These are phyloP conservation scores for Timema cristinae DNA, from an alignment of 2,888 invertebrate genomes.

Conservation along the genomic window DNA sequence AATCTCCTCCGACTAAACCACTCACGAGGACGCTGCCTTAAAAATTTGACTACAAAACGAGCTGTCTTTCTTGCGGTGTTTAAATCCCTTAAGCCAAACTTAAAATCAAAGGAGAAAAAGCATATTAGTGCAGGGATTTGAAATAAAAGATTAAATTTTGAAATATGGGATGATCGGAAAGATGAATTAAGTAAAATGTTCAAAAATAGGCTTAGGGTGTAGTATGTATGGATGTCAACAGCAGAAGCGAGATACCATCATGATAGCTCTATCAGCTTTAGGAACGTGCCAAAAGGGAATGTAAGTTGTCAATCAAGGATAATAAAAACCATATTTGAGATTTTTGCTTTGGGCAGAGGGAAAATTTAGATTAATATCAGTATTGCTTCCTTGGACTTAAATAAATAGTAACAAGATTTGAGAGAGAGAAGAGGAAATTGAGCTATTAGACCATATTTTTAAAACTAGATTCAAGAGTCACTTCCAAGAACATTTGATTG, in stretches of 20 bases:
- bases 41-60: conserved; percentile 2
- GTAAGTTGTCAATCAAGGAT: not conserved
- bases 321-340: not conserved
- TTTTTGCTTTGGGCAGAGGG: not conserved
- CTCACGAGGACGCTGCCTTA: not conserved
- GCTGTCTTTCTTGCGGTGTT: not conserved
- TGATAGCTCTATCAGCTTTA: not conserved
- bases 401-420: not conserved
- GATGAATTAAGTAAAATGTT: not conserved
- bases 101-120: not conserved
- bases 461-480: not conserved
- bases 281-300: not conserved
- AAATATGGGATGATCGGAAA: not conserved
- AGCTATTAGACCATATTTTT: not conserved
- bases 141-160: conserved; percentile 3
- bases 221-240: not conserved
- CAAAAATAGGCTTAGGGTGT: not conserved
- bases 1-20: too few relatives aligned
- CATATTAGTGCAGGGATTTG: not conserved
- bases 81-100: not conserved
- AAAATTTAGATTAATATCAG: not conserved
- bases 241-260: conserved; percentile 3
- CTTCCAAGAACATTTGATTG: not conserved
- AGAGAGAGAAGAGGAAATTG: not conserved
- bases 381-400: not conserved